A percentile compares a stretch with the other conserved stretches of the same genome.
phyloP scores from a whole-genome alignment of 2,888 invertebrate genomes.

The Oxytorus armatus region DNA sequence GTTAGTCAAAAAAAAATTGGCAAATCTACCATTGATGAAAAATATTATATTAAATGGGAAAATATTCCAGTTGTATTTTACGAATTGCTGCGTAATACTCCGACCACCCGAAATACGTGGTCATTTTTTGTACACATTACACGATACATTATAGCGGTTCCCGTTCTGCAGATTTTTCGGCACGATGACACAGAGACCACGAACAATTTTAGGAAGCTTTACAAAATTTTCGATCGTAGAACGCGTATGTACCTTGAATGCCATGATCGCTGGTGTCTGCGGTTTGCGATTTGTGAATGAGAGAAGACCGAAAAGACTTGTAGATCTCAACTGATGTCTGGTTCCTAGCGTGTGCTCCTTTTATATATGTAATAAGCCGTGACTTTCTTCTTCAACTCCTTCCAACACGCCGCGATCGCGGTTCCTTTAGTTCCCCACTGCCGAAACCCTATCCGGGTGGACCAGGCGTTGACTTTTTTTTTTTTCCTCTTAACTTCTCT shows the following conservation, averaged over 20 bases:
- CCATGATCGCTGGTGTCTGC: slow-evolving; percentile 56
- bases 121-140: no score
- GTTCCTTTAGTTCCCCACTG: slow-evolving; percentile 53
- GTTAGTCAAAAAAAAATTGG: no score
- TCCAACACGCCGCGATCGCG: slow-evolving; percentile 41
- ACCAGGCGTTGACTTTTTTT: slow-evolving; percentile 38
- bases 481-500: slow-evolving; percentile 9
- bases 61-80: no score
- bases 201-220: background rate
- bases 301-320: slow-evolving; percentile 55
- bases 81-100: no score
- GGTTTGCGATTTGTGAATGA: slow-evolving; percentile 41
- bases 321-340: slow-evolving; percentile 63
- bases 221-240: background rate
- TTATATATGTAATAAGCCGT: slow-evolving; percentile 59
- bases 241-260: slow-evolving; percentile 61
- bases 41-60: no score
- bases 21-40: no score
- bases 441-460: slow-evolving; percentile 53
- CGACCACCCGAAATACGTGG: no score
- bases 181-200: background rate
- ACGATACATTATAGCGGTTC: no score
- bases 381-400: slow-evolving; percentile 66
- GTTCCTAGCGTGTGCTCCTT: slow-evolving; percentile 50
- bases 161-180: background rate